Evolutionary conservation across 2,797 vertebrate species (phyloP).

Genomic region (Dipus sagitta): DNA sequence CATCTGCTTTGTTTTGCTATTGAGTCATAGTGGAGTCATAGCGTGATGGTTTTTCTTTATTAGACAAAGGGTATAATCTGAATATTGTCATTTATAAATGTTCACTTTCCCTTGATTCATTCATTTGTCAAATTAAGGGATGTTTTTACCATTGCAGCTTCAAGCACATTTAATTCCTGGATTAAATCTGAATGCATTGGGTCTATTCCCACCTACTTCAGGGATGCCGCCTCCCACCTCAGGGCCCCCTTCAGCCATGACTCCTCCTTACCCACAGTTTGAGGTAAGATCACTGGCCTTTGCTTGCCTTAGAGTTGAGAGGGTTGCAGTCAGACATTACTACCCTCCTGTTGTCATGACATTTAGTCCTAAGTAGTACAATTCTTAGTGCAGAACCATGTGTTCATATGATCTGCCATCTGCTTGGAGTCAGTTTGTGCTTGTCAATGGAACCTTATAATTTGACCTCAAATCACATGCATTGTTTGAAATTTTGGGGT

Average conservation of each 20-base stretch:
- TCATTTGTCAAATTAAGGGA: slow-evolving; percentile 74
- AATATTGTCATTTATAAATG: slow-evolving; percentile 52
- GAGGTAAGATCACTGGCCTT: slow-evolving; percentile 91
- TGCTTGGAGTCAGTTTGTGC: background rate
- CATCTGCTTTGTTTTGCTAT: slow-evolving; percentile 36
- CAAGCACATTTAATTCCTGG: slow-evolving; percentile 99
- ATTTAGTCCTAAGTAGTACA: background rate
- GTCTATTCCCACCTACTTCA: slow-evolving; percentile 95
- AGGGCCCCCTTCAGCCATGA: slow-evolving; percentile 92
- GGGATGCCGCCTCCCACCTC: slow-evolving; percentile 95
- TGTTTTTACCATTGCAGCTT: slow-evolving; percentile 90
- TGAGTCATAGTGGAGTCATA: background rate
- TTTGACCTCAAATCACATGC: background rate
- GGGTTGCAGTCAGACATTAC: background rate
- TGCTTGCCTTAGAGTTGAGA: slow-evolving; percentile 15
- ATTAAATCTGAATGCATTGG: slow-evolving; percentile 98
- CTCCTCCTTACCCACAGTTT: slow-evolving; percentile 94
- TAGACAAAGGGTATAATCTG: background rate
- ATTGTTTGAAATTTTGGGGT: background rate
- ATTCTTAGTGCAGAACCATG: background rate
- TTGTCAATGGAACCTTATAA: background rate
- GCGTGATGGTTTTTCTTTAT: background rate
- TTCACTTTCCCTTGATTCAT: background rate
- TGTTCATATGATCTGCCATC: background rate
- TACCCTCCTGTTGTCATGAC: background rate